Base-by-base conservation (phyloP, 2,797 vertebrate species). In the Bradypodion ventrale region DNA sequence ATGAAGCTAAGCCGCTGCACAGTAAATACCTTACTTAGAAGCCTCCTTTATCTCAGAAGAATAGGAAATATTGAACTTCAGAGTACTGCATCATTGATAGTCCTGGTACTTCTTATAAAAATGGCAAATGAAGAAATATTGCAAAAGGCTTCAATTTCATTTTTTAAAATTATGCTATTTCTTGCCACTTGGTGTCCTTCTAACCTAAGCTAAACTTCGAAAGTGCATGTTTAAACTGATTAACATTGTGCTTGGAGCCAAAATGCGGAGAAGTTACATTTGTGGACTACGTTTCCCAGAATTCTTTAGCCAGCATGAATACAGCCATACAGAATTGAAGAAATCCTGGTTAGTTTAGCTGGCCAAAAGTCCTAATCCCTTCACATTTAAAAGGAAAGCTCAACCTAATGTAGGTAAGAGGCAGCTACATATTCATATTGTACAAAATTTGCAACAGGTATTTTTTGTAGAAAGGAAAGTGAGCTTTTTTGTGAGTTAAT, bases 151-250 rank as follows among this genome's bases (percentile, higher is more conserved):
- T n/a, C n/a, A n/a, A n/a, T 35, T 56, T 70, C 10, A 40, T 49
- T 88, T 40, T 49, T 85, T 79, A 62, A 73, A 35, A 52, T 86
- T 37, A 44, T 92, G 7, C 74, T 23, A 82, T 66, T 21, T 90
- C 87, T 88, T 91, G 85, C 94, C 94, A 94, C 93, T 82, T 68
- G 94, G 85, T 94, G 93, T 93, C 93, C 85, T 89, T 69, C 89
- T 93, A 93, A 93, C 2, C 83, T 86, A 87, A 84, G 83, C 81
- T 87, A 89, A 80, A 87, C 13, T 62, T 70, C 56, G 4, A 1
- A 2, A 84, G 62, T 25, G 5, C 37, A n/a, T 44, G 29, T 7
- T 1, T 35, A 77, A 73, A 42, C 15, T 3, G 2, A 72, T 52
- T 19, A 73, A 63, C 23, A 42, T 35, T 49, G 46, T 56, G 15